Conservation (phyloP, 2,797 vertebrate genomes). For the Lepilemur ruficaudatus region DNA sequence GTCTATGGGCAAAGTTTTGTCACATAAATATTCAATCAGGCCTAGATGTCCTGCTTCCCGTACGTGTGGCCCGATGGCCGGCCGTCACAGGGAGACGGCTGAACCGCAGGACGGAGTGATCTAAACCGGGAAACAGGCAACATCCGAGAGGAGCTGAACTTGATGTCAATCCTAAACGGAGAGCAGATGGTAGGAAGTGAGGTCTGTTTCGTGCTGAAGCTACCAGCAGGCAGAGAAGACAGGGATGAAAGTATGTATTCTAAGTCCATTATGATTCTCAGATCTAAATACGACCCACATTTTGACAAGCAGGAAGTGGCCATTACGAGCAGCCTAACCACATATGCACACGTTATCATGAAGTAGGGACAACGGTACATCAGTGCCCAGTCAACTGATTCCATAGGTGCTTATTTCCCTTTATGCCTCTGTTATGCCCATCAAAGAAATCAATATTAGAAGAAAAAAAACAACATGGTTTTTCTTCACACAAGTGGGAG, state of each 20-base stretch:
- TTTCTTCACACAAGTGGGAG: not conserved
- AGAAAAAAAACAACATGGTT: not conserved
- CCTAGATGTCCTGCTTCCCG: not conserved
- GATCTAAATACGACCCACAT: conserved; percentile 2
- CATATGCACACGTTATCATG: not conserved
- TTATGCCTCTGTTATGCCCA: not conserved
- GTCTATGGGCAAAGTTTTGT: not conserved
- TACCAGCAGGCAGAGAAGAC: conserved; percentile 37
- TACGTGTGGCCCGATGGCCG: not conserved
- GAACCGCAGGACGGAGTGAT: not conserved
- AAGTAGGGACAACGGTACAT: not conserved
- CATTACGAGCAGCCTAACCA: not conserved
- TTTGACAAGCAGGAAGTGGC: not conserved
- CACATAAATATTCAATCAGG: not conserved
- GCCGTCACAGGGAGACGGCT: not conserved
- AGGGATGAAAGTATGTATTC: not conserved
- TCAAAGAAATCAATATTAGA: not conserved
- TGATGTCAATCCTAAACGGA: conserved; percentile 50
- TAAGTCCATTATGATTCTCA: not conserved
- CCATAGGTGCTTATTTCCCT: not conserved
- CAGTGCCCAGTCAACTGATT: not conserved
- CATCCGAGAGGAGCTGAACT: conserved; percentile 44
- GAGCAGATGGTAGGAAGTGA: conserved; percentile 60
- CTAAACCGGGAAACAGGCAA: conserved; percentile 37
- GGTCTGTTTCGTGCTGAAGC: conserved; percentile 22